phyloP scores from a whole-genome alignment of 2,113 vertebrate species.

The Hypocryptadius cinnamomeus region DNA sequence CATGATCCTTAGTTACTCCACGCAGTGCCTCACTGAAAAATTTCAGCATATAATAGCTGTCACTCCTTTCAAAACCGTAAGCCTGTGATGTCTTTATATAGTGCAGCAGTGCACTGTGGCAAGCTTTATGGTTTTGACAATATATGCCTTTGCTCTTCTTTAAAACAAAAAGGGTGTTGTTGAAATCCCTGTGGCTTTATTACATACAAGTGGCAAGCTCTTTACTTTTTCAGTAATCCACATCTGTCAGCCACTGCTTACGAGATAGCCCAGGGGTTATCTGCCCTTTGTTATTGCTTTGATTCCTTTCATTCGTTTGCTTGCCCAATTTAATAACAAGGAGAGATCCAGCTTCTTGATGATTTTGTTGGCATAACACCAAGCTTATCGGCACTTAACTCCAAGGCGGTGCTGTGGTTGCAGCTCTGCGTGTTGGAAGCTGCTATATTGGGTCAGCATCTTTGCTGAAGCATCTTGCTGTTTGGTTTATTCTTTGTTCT shows the following conservation, averaged over 20 bases:
- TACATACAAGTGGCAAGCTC: slow-evolving; percentile 59
- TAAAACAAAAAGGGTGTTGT: slow-evolving; percentile 53
- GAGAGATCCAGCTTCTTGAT: slow-evolving; percentile 47
- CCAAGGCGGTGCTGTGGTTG: background rate
- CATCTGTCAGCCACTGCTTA: slow-evolving; percentile 63
- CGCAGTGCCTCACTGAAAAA: background rate
- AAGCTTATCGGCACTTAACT: slow-evolving; percentile 23
- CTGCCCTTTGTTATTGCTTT: slow-evolving; percentile 59
- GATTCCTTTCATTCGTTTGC: slow-evolving; percentile 58
- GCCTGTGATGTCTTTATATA: slow-evolving; percentile 60
- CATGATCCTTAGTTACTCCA: slow-evolving; percentile 14
- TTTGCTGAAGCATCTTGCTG: slow-evolving; percentile 7
- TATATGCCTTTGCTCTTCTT: slow-evolving; percentile 51
- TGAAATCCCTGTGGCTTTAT: slow-evolving; percentile 59
- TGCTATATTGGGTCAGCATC: slow-evolving; percentile 14
- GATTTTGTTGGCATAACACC: slow-evolving; percentile 47
- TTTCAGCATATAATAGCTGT: slow-evolving; percentile 52
- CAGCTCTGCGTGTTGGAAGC: background rate
- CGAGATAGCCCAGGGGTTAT: slow-evolving; percentile 42
- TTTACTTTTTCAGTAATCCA: slow-evolving; percentile 60
- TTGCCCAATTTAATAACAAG: slow-evolving; percentile 59
- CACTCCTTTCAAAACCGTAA: slow-evolving; percentile 26
- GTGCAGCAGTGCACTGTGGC: slow-evolving; percentile 39
- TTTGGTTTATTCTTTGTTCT: slow-evolving; percentile 32
- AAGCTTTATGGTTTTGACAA: slow-evolving; percentile 57